A percentile compares a stretch with the other conserved stretches of the same genome.
Evolutionary conservation across 2,797 vertebrate genomes (phyloP).

Genomic region (Crocodylus rhombifer): DNA sequence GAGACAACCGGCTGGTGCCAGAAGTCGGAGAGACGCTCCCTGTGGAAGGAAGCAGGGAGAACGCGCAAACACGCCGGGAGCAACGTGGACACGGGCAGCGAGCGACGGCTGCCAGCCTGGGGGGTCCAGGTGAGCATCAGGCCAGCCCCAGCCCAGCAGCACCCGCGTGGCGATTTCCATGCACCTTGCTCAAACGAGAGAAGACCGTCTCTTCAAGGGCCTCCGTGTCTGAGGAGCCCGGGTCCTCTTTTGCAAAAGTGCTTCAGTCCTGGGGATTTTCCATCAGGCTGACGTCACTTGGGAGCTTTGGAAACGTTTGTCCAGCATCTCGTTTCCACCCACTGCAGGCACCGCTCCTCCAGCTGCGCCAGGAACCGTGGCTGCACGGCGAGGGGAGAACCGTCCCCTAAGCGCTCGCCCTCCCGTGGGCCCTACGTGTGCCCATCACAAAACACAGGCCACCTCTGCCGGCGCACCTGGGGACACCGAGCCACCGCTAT

Average conservation of each 20-base stretch:
- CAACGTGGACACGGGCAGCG: neutral
- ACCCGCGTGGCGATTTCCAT: too few species aligned
- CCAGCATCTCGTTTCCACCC: neutral
- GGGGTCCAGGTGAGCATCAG: neutral
- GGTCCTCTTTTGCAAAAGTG: too few species aligned
- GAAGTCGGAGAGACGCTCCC: neutral
- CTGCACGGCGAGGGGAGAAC: neutral
- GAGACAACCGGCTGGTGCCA: neutral
- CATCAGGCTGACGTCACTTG: neutral
- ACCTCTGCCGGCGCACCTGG: too few species aligned
- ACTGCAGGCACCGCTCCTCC: neutral
- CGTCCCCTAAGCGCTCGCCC: accelerated
- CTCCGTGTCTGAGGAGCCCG: too few species aligned
- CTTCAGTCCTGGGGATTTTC: neutral
- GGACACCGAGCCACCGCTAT: too few species aligned
- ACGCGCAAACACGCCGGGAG: neutral
- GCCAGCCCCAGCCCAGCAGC: too few species aligned
- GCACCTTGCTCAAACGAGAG: neutral
- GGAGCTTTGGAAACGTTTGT: neutral
- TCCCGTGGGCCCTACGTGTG: too few species aligned
- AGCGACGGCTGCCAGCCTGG: neutral
- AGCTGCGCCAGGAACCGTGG: neutral
- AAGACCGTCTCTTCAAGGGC: too few species aligned
- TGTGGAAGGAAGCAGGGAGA: neutral
- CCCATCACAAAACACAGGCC: too few species aligned